Percentiles rank a stretch among this genome's conserved stretches.
These are phyloP conservation scores for Coelogynopora nodosa DNA, from an alignment of 2,888 invertebrate genomes.

Conservation along the genomic window DNA sequence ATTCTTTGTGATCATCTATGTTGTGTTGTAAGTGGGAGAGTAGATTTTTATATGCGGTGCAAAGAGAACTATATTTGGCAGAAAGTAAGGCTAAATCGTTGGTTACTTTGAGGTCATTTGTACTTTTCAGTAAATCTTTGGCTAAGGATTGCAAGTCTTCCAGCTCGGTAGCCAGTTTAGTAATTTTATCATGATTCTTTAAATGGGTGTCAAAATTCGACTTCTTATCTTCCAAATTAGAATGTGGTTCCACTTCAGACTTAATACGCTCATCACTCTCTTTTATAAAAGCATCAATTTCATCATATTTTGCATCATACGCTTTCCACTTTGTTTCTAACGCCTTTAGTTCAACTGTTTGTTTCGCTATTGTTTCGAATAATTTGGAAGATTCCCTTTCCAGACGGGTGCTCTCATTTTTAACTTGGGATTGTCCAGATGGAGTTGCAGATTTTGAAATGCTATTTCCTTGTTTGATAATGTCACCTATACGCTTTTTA, in stretches of 20 bases:
- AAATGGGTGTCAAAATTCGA: neutral
- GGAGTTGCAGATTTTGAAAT: neutral
- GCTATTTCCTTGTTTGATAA: neutral
- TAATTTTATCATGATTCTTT: neutral
- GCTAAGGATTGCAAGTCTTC: neutral
- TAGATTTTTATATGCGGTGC: neutral
- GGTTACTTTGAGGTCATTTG: neutral
- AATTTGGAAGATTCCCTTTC: neutral
- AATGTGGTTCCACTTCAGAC: neutral
- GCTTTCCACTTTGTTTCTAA: neutral
- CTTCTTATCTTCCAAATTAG: neutral
- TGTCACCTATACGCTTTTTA: neutral
- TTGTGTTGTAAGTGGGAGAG: neutral
- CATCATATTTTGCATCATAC: neutral
- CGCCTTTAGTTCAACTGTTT: neutral
- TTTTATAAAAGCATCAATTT: neutral
- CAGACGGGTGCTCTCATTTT: neutral
- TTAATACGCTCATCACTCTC: neutral
- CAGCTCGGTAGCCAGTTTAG: neutral
- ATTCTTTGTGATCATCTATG: constrained; percentile 18
- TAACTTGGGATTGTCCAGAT: neutral
- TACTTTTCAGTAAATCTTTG: neutral
- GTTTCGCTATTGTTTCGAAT: neutral
- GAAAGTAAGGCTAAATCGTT: neutral
- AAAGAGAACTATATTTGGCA: neutral